A percentile compares a stretch with the other conserved stretches of the same genome.
phyloP scores from a whole-genome alignment of 2,888 invertebrate species.

The Priocnemis perturbator region DNA sequence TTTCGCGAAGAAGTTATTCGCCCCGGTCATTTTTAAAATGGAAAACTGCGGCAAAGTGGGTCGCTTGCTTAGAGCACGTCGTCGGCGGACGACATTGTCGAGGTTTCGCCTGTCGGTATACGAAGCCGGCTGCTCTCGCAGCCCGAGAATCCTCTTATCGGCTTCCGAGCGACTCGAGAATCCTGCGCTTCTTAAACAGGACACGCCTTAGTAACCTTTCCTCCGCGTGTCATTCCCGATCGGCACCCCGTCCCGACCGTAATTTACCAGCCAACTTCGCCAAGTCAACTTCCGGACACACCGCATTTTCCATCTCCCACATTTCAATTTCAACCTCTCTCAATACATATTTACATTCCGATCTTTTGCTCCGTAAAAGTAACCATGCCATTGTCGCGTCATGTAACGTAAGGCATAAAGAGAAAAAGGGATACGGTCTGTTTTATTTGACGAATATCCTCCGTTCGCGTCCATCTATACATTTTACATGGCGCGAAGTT shows the following conservation, averaged over 20 bases:
- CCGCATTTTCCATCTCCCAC: too few species aligned
- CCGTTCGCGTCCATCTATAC: too few species aligned
- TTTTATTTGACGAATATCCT: too few species aligned
- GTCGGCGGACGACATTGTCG: not conserved
- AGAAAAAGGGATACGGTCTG: too few species aligned
- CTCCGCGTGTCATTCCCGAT: not conserved
- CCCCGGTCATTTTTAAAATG: slow-evolving; percentile 52
- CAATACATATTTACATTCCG: too few species aligned
- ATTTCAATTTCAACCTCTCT: too few species aligned
- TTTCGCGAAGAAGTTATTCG: slow-evolving; percentile 53
- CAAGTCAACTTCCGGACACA: too few species aligned
- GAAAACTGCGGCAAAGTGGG: slow-evolving; percentile 46
- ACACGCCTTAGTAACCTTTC: not conserved
- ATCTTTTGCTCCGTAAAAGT: too few species aligned
- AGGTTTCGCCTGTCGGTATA: too few species aligned
- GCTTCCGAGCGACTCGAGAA: slow-evolving; percentile 23
- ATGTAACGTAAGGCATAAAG: too few species aligned
- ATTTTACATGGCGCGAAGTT: too few species aligned
- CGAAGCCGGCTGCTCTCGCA: slow-evolving; percentile 6
- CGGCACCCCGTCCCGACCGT: not conserved
- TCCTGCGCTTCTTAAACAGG: slow-evolving; percentile 21
- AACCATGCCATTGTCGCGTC: too few species aligned
- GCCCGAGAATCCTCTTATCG: slow-evolving; percentile 44
- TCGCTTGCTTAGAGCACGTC: slow-evolving; percentile 35
- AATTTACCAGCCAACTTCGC: not conserved